Conservation (phyloP, 2,888 invertebrate genomes). For the Phragmatobia fuliginosa region DNA sequence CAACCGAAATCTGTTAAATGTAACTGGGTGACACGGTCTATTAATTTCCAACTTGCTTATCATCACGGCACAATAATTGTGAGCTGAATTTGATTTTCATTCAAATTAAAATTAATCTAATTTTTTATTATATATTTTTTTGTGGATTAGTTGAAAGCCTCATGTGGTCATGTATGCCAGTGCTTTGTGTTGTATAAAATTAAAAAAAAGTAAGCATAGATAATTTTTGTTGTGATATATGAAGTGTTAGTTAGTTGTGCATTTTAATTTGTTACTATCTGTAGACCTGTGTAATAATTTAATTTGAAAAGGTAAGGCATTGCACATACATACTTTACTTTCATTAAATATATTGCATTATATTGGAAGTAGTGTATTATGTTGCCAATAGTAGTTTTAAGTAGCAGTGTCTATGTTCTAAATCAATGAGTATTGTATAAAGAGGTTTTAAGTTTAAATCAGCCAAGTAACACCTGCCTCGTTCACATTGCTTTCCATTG, state of each 20-base stretch:
- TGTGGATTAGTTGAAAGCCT: neutral
- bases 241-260: neutral
- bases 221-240: too few species aligned
- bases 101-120: neutral
- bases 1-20: slow-evolving; percentile 29
- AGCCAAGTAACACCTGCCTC: neutral
- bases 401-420: neutral
- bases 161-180: neutral
- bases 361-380: neutral
- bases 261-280: neutral
- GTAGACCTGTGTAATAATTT: neutral
- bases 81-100: slow-evolving; percentile 17
- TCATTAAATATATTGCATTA: neutral
- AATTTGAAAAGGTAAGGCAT: neutral
- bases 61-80: slow-evolving; percentile 39
- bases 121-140: neutral
- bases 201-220: too few species aligned
- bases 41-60: slow-evolving; percentile 41
- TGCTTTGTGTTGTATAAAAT: neutral
- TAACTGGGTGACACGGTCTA: slow-evolving; percentile 31
- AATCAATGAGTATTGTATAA: neutral
- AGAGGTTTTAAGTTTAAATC: neutral
- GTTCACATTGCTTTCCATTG: too few species aligned
- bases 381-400: neutral
- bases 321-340: neutral